phyloP scores from a whole-genome alignment of 2,888 invertebrate species.

The Epinotia bilunana region DNA sequence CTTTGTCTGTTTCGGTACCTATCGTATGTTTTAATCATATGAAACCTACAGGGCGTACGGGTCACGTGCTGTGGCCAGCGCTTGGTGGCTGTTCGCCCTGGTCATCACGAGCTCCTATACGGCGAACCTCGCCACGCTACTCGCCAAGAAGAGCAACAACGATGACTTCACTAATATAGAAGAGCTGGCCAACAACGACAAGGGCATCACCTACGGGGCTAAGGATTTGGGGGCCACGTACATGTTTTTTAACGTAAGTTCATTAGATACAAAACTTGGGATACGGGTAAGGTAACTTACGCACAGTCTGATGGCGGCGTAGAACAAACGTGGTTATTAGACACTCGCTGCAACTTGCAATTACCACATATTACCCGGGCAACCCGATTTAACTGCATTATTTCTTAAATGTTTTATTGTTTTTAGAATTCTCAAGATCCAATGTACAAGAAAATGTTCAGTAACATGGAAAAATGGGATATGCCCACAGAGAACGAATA shows the following conservation, averaged over 20 bases:
- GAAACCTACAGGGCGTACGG: constrained; percentile 89
- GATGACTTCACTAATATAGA: constrained; percentile 89
- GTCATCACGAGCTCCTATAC: constrained; percentile 95
- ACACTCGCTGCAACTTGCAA: no score
- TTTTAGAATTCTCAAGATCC: constrained; percentile 88
- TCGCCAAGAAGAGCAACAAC: constrained; percentile 90
- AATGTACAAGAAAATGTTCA: constrained; percentile 74
- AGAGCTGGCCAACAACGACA: constrained; percentile 91
- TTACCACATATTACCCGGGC: no score
- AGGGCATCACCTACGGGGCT: constrained; percentile 93
- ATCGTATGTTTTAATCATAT: not conserved
- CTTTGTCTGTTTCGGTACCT: not conserved
- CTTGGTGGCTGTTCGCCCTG: constrained; percentile 95
- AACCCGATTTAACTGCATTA: not conserved
- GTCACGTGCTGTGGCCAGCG: constrained; percentile 93
- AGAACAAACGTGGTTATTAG: no score
- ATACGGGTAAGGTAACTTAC: no score
- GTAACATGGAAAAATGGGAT: constrained; percentile 32
- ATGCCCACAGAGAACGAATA: constrained; percentile 13
- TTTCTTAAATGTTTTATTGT: not conserved
- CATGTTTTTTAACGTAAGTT: constrained; percentile 92
- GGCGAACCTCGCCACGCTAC: constrained; percentile 95
- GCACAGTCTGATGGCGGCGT: no score
- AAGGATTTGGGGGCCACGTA: constrained; percentile 93
- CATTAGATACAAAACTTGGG: no score